Percentiles rank a stretch among this genome's conserved stretches.
Evolutionary conservation across 2,113 vertebrate species (phyloP).

Genomic region (Amphilophus citrinellus): DNA sequence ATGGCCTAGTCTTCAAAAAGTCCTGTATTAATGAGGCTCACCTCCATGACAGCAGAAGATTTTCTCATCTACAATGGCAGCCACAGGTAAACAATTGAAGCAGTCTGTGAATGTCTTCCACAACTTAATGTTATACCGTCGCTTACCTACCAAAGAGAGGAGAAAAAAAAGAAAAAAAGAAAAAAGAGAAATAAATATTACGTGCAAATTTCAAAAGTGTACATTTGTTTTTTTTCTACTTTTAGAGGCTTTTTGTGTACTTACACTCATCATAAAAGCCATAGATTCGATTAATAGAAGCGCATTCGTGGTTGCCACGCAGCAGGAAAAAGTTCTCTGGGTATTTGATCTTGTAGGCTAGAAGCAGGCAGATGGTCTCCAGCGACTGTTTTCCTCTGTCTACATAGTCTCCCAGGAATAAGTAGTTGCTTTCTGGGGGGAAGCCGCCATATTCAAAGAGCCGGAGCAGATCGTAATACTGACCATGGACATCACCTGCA

Average conservation of each 20-base stretch:
- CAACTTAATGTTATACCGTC: constrained; percentile 85
- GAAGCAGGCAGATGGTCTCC: constrained; percentile 85
- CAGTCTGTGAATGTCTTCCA: constrained; percentile 88
- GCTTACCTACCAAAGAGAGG: constrained; percentile 73
- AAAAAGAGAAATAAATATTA: background rate
- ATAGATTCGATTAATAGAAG: constrained; percentile 86
- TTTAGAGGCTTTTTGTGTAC: constrained; percentile 4
- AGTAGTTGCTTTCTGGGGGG: constrained; percentile 96
- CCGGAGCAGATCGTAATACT: constrained; percentile 95
- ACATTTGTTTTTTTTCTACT: fast-evolving
- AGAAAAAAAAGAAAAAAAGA: background rate
- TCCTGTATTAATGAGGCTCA: constrained; percentile 19
- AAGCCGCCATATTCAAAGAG: constrained; percentile 97
- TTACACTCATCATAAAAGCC: constrained; percentile 87
- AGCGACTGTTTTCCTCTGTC: constrained; percentile 85
- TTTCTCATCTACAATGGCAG: constrained; percentile 86
- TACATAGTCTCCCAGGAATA: constrained; percentile 85
- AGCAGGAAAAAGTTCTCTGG: constrained; percentile 86
- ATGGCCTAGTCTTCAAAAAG: background rate
- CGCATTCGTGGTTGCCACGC: constrained; percentile 85
- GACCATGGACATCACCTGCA: constrained; percentile 95
- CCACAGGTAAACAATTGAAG: constrained; percentile 86
- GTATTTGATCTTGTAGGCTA: constrained; percentile 86
- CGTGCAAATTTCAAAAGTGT: background rate
- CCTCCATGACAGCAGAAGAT: constrained; percentile 88